Evolutionary conservation across 2,797 vertebrate genomes (phyloP).

Genomic region (Microctenopoma lineatum): DNA sequence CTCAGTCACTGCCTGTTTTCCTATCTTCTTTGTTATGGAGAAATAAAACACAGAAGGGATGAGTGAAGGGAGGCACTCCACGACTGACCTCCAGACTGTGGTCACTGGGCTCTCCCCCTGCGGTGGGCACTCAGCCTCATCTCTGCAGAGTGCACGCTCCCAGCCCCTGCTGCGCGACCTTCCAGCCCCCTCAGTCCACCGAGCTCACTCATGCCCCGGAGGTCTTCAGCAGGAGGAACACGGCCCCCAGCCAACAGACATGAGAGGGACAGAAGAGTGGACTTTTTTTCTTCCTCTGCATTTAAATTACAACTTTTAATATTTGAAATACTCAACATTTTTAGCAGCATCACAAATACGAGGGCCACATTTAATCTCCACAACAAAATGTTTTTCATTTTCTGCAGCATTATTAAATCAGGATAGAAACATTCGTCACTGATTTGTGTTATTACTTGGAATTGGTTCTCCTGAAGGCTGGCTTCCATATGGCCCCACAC

Average conservation of each 20-base stretch:
- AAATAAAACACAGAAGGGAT: constrained; percentile 73
- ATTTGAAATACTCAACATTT: not conserved
- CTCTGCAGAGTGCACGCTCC: constrained; percentile 56
- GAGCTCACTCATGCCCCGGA: constrained; percentile 35
- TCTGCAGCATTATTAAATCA: constrained; percentile 15
- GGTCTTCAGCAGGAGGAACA: constrained; percentile 27
- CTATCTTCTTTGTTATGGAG: constrained; percentile 75
- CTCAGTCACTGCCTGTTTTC: constrained; percentile 74
- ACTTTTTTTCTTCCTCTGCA: not conserved
- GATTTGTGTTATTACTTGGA: constrained; percentile 34
- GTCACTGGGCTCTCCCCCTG: constrained; percentile 60
- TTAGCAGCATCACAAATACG: not conserved
- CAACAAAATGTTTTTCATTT: not conserved
- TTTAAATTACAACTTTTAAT: not conserved
- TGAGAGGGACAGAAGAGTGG: constrained; percentile 3
- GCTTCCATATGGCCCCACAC: constrained; percentile 43
- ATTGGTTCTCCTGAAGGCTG: constrained; percentile 31
- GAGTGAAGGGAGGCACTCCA: constrained; percentile 59
- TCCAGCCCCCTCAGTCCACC: constrained; percentile 46
- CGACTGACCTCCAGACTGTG: constrained; percentile 79
- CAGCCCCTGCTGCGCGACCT: constrained; percentile 73
- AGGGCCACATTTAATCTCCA: not conserved
- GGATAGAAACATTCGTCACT: constrained; percentile 38
- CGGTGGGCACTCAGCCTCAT: constrained; percentile 47
- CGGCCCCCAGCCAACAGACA: constrained; percentile 20